phyloP scores from a whole-genome alignment of 2,888 invertebrate genomes.

The Agrotis ipsilon region DNA sequence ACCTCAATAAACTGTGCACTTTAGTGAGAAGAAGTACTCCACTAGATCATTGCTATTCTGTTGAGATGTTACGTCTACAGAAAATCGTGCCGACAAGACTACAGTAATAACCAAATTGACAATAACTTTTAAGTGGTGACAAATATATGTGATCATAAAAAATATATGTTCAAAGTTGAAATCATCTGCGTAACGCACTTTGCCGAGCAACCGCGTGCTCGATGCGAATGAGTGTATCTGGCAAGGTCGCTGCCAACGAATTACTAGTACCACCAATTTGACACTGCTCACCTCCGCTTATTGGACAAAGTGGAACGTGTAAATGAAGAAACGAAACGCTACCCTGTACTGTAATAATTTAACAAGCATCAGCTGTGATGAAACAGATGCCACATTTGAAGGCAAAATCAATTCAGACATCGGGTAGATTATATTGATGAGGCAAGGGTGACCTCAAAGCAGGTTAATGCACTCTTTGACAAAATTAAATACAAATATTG shows the following conservation, averaged over 20 bases:
- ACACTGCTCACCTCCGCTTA: slow-evolving; percentile 86
- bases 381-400: slow-evolving; percentile 83
- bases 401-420: slow-evolving; percentile 82
- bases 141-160: slow-evolving; percentile 43
- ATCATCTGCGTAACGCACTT: slow-evolving; percentile 61
- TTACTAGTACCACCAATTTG: slow-evolving; percentile 83
- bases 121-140: slow-evolving; percentile 58
- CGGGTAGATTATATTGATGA: slow-evolving; percentile 68
- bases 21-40: slow-evolving; percentile 47
- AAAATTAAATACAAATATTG: slow-evolving; percentile 37
- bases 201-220: slow-evolving; percentile 54
- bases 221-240: slow-evolving; percentile 63
- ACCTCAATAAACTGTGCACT: slow-evolving; percentile 58
- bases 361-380: slow-evolving; percentile 80
- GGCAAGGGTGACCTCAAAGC: slow-evolving; percentile 57
- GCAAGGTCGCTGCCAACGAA: slow-evolving; percentile 81
- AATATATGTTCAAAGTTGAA: slow-evolving; percentile 46
- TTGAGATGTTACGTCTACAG: slow-evolving; percentile 42
- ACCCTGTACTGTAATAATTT: slow-evolving; percentile 84
- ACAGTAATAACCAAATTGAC: slow-evolving; percentile 48
- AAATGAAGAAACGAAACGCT: slow-evolving; percentile 86
- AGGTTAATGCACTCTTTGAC: slow-evolving; percentile 51
- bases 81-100: slow-evolving; percentile 34
- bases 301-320: slow-evolving; percentile 89
- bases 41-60: slow-evolving; percentile 58